Conservation (phyloP, 1,140 invertebrate genomes). For the Parapsyche elsis region DNA sequence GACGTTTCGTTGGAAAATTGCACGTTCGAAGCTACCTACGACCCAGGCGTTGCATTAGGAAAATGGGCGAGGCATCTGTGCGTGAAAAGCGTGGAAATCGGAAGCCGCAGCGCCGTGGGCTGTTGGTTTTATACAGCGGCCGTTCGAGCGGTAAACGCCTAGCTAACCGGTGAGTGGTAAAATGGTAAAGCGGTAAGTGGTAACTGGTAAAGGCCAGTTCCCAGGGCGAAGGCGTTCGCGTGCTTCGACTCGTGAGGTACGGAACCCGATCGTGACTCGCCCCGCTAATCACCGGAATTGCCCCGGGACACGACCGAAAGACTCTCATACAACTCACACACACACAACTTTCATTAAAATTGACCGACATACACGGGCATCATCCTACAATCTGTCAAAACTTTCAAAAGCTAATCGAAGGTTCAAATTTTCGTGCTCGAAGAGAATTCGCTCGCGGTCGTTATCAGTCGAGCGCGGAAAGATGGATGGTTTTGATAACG, state of each 20-base stretch:
- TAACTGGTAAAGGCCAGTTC: constrained; percentile 2
- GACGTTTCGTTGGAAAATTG: too few species aligned
- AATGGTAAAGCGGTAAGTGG: constrained; percentile 13
- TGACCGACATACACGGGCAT: constrained; percentile 2
- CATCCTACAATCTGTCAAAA: too few species aligned
- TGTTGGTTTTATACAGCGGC: not conserved
- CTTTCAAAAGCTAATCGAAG: too few species aligned
- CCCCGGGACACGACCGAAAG: constrained; percentile 21
- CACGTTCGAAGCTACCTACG: too few species aligned
- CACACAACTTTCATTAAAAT: not conserved
- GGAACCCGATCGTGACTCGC: constrained; percentile 29
- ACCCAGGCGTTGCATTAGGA: too few species aligned
- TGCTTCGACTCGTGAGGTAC: constrained; percentile 14
- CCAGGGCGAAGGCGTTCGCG: constrained; percentile 28
- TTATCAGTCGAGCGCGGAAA: too few species aligned
- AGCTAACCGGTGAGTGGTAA: not conserved
- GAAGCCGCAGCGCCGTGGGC: constrained; percentile 13
- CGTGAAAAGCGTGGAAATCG: constrained; percentile 8
- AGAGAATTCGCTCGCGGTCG: too few species aligned
- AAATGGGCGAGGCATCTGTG: not conserved
- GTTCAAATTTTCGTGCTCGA: too few species aligned
- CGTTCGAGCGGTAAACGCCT: not conserved
- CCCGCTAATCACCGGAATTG: constrained; percentile 40
- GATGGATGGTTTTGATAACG: too few species aligned
- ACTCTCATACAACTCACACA: too few species aligned